A percentile compares a stretch with the other conserved stretches of the same genome.
Conservation (phyloP, 2,888 invertebrate genomes). For the Escarpia spicata region DNA sequence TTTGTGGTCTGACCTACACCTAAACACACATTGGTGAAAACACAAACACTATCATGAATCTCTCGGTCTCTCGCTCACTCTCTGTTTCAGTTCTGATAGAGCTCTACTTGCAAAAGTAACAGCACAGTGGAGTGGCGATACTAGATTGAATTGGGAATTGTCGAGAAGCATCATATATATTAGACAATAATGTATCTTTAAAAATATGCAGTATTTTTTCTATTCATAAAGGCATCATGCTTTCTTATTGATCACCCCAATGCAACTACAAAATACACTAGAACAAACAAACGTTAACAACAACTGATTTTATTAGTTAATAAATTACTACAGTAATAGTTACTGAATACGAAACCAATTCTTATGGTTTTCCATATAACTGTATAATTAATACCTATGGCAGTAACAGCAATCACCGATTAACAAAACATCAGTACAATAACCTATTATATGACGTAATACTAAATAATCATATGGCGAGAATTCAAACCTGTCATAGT, state of each 20-base stretch:
- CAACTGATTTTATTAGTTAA: not conserved
- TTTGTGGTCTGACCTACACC: too few species aligned
- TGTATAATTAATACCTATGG: not conserved
- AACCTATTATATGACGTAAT: not conserved
- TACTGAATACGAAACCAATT: not conserved
- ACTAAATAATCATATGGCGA: not conserved
- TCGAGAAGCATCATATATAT: too few species aligned
- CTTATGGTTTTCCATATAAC: not conserved
- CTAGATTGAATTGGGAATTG: too few species aligned
- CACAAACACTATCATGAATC: too few species aligned
- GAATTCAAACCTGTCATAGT: not conserved
- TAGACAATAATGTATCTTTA: too few species aligned
- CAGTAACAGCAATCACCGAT: not conserved
- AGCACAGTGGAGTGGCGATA: too few species aligned
- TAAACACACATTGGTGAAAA: too few species aligned
- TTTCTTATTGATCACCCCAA: not conserved
- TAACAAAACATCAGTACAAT: not conserved
- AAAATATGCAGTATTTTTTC: too few species aligned
- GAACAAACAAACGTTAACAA: not conserved
- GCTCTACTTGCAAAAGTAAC: too few species aligned
- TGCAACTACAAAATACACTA: not conserved
- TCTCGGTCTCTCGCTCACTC: too few species aligned
- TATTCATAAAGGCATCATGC: too few species aligned
- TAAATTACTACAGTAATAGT: not conserved
- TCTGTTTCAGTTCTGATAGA: too few species aligned